Conservation (phyloP, 1,140 invertebrate species). For the Paralvinella palmiformis region DNA sequence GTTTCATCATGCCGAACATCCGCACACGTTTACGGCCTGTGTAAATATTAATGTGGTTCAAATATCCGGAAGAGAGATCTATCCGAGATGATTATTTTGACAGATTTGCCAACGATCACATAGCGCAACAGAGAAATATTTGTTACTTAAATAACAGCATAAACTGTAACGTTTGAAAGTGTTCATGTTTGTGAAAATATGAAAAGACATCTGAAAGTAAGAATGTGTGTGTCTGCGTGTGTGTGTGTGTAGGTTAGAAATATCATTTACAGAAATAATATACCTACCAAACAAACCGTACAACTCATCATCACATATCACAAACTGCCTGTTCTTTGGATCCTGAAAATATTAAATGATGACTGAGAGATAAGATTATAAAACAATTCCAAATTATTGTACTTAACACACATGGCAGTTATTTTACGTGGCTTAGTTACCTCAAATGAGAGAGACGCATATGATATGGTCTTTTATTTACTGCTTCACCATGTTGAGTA, state of each 20-base stretch:
- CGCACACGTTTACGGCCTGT: slow-evolving; percentile 34
- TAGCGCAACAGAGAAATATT: slow-evolving; percentile 3
- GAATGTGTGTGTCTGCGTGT: not conserved
- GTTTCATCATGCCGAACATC: slow-evolving; percentile 76
- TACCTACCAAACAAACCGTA: slow-evolving; percentile 72
- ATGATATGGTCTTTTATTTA: no score
- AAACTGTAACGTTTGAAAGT: not conserved
- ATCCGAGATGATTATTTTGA: no score
- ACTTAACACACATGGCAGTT: no score
- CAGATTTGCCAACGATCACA: not conserved
- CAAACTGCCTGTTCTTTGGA: slow-evolving; percentile 88
- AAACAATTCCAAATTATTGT: not conserved
- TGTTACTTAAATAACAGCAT: not conserved
- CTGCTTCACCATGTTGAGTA: not conserved
- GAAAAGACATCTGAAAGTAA: not conserved
- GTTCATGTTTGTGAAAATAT: no score
- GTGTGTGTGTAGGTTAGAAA: not conserved
- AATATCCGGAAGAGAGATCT: no score
- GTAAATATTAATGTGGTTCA: no score
- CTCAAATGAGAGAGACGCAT: no score
- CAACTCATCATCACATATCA: slow-evolving; percentile 85
- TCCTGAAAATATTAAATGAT: slow-evolving; percentile 56
- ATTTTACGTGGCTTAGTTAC: no score
- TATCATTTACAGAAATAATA: not conserved
- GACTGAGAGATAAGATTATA: not conserved